These are phyloP conservation scores for Enteromius fasciolatus DNA, from an alignment of 2,797 vertebrate genomes.

Conservation along the genomic window DNA sequence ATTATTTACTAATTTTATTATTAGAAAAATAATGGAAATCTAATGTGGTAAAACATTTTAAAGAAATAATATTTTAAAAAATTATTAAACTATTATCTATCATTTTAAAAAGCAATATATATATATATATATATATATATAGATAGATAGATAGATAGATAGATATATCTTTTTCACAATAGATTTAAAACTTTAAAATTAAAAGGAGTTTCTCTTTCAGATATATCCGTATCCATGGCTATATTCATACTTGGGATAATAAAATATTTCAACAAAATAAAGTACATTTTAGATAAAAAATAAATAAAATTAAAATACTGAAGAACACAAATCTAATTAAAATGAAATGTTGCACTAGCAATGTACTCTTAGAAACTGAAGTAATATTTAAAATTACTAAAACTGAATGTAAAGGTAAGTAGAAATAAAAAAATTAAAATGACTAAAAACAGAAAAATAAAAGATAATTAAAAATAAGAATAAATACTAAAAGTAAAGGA, in stretches of 20 bases:
- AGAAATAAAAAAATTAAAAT: neutral
- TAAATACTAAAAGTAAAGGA: neutral
- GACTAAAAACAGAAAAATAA: neutral
- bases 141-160: no score
- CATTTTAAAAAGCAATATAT: neutral
- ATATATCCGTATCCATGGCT: no score
- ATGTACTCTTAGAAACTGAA: neutral
- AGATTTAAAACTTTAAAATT: no score
- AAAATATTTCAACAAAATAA: no score
- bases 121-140: no score
- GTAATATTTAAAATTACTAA: neutral
- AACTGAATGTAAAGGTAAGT: neutral
- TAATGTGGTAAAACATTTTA: neutral
- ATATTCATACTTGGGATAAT: no score
- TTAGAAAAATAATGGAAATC: neutral
- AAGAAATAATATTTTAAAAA: neutral
- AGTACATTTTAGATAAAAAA: no score
- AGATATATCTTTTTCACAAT: neutral
- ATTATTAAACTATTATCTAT: neutral
- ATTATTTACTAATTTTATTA: neutral
- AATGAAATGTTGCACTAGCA: neutral
- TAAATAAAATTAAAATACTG: neutral
- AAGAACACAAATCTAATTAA: neutral
- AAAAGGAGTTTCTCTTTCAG: no score
- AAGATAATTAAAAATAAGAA: neutral